A percentile compares a stretch with the other conserved stretches of the same genome.
Conservation (phyloP, 2,888 invertebrate genomes). For the Zhuqinia jingwanae region DNA sequence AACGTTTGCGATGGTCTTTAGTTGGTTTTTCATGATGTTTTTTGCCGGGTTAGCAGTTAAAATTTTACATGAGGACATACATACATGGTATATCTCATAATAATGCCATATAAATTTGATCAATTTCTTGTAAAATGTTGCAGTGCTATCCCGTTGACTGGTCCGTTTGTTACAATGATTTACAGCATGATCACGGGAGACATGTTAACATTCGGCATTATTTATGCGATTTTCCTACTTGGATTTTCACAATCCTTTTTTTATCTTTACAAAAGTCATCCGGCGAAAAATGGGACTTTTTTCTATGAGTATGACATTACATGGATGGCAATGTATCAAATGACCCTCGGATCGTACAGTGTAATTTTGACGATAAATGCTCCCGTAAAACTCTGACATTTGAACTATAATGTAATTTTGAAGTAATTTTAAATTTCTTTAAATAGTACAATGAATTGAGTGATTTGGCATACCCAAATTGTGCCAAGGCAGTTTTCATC, state of each 20-base stretch:
- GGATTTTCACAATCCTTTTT: constrained; percentile 98
- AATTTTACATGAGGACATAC: background rate
- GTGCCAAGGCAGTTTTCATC: constrained; percentile 97
- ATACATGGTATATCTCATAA: no score
- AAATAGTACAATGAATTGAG: constrained; percentile 94
- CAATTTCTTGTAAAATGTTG: no score
- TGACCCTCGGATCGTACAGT: constrained; percentile 98
- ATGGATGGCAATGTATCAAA: constrained; percentile 99
- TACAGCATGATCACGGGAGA: constrained; percentile 99
- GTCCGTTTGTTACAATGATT: constrained; percentile 99
- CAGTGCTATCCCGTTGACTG: constrained; percentile 96
- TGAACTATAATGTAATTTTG: no score
- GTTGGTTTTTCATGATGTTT: constrained; percentile 99
- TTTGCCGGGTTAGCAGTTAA: constrained; percentile 92
- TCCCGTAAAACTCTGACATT: no score
- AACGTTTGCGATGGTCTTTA: constrained; percentile 95
- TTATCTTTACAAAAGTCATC: constrained; percentile 95
- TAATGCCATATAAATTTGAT: no score
- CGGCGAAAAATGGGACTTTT: constrained; percentile 89
- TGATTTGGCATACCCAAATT: constrained; percentile 93
- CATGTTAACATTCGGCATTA: constrained; percentile 98
- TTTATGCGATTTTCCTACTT: constrained; percentile 95
- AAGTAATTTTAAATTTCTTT: constrained; percentile 80
- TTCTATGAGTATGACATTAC: constrained; percentile 94
- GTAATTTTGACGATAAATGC: no score